A percentile compares a stretch with the other conserved stretches of the same genome.
These are phyloP conservation scores for Amblyteles armatorius DNA, from an alignment of 2,888 invertebrate genomes.

Conservation along the genomic window DNA sequence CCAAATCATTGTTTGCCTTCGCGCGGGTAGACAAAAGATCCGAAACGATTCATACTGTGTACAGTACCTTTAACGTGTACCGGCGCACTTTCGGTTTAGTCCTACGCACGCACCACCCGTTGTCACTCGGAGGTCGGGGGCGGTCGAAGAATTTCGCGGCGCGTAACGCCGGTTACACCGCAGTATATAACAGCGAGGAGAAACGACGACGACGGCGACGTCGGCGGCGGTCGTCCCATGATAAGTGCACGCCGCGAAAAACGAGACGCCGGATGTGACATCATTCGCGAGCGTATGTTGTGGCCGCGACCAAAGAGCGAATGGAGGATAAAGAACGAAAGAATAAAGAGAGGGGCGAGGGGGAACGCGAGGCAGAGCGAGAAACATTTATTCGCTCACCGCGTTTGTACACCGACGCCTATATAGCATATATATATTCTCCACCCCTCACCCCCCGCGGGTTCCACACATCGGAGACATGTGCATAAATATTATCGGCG, in stretches of 20 bases:
- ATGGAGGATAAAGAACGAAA: slow-evolving; percentile 40
- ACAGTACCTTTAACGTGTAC: background rate
- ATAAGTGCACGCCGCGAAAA: slow-evolving; percentile 78
- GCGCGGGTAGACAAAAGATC: slow-evolving; percentile 32
- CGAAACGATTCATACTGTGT: background rate
- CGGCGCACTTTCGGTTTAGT: background rate
- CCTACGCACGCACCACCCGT: slow-evolving; percentile 33
- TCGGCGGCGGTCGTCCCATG: slow-evolving; percentile 63
- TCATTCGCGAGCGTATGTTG: slow-evolving; percentile 71
- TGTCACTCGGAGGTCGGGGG: slow-evolving; percentile 31
- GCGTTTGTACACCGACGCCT: slow-evolving; percentile 39
- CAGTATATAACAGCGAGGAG: slow-evolving; percentile 3
- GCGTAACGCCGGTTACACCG: background rate
- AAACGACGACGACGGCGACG: slow-evolving; percentile 44
- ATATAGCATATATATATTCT: background rate
- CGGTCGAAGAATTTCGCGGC: slow-evolving; percentile 23
- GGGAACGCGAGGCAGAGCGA: slow-evolving; percentile 1
- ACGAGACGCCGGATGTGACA: slow-evolving; percentile 82
- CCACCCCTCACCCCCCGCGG: slow-evolving; percentile 1
- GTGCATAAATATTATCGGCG: slow-evolving; percentile 54
- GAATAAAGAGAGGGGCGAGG: slow-evolving; percentile 34
- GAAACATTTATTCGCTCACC: slow-evolving; percentile 52
- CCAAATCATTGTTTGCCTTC: slow-evolving; percentile 24
- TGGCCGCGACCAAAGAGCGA: slow-evolving; percentile 54
- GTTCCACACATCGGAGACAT: slow-evolving; percentile 46